A percentile compares a stretch with the other conserved stretches of the same genome.
Evolutionary conservation across 2,797 vertebrate species (phyloP).

Genomic region (Falco berigora): DNA sequence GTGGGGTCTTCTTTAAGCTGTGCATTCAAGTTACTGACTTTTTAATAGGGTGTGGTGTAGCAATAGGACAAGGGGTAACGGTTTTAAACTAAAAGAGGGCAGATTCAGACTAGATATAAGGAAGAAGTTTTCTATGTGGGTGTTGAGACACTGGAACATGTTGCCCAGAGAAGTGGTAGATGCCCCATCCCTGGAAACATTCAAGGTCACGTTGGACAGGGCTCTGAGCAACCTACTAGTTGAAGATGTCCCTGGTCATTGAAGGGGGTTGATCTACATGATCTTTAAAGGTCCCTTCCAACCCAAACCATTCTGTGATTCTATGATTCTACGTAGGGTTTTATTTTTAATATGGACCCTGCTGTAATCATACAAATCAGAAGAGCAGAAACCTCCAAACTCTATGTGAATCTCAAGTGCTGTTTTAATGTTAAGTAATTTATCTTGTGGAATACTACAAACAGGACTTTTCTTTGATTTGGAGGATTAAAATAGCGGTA

Average conservation of each 20-base stretch:
- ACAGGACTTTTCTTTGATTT: not conserved
- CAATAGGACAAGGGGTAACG: not conserved
- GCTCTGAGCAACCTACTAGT: not conserved
- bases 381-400: constrained; percentile 4
- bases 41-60: not conserved
- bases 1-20: not conserved
- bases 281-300: not conserved
- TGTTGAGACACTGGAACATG: not conserved
- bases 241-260: not conserved
- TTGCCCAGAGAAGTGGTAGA: not conserved
- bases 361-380: not conserved
- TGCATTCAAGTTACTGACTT: not conserved
- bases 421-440: not conserved
- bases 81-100: not conserved
- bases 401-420: not conserved
- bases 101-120: not conserved
- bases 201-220: not conserved
- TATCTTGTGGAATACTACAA: not conserved
- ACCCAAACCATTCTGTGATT: not conserved
- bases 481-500: not conserved
- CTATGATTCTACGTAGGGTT: not conserved
- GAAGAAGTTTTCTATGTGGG: not conserved
- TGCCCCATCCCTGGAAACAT: not conserved
- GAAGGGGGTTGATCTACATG: not conserved
- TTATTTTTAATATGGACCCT: not conserved